Evolutionary conservation across 2,888 invertebrate species (phyloP), one percentile per base, ranked within the genome.

Genomic region (Synergus gifuensis): DNA sequence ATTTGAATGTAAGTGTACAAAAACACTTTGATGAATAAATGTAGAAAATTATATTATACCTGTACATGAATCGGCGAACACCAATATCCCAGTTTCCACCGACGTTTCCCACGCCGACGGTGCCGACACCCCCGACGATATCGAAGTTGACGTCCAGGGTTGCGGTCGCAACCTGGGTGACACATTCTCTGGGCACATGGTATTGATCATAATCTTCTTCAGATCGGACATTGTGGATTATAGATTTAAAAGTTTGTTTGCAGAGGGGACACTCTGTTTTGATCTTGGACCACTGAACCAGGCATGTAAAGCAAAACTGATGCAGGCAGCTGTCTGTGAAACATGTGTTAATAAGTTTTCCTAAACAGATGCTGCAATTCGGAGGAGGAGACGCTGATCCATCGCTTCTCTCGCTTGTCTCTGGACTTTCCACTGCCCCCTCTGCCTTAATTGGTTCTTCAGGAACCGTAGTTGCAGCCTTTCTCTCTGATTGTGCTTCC

Each of bases 251-350:
- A 4, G 95, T 94, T 90, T 98, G 97, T 90, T 99, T 98, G 92
- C 99, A 99, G 0, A 99, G 93, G 0, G 99, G 99, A 92, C 98
- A 98, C 90, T 97, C 98, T 0, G 98, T 95, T 93, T 98, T 98
- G 16, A 98, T 96, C 94, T 97, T 98, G 79, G 98, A 98, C 98
- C 98, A 99, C 89, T 98, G 97, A 82, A 97, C 93, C 46, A 99
- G 94, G 90, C 98, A 99, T 84, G 95, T 96, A 91, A 98, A 98
- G 92, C 98, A 99, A 92, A 98, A 99, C 91, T 97, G 96, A 92
- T 99, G 98, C 91, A 97, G 94, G 91, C 98, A 99, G 76, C 96
- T 96, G 91, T 98, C 97, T 0, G 98, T 97, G 91, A 97, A 98
- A 44, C 97, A 98, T 90, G 97, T 98, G 90, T 98, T 97, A 79